Evolutionary conservation across 2,888 invertebrate species (phyloP).

Genomic region (Phyto melanocephala): DNA sequence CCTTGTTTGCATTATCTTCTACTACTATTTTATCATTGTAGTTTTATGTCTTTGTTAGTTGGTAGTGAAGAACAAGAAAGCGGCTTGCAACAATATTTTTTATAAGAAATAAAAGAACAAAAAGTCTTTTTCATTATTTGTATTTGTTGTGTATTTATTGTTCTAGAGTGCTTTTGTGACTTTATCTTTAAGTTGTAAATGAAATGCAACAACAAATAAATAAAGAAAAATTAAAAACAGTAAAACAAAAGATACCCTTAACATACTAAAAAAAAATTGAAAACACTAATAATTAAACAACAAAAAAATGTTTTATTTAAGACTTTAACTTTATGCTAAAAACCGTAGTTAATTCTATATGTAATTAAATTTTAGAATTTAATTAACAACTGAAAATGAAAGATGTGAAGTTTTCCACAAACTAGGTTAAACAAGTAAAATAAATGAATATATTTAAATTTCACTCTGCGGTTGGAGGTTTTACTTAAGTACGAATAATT

Average conservation of each 20-base stretch:
- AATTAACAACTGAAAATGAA: too few species aligned
- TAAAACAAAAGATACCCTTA: not conserved
- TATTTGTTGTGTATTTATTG: not conserved
- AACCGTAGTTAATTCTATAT: too few species aligned
- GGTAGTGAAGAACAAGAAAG: not conserved
- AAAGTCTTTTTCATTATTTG: not conserved
- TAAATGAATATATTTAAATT: too few species aligned
- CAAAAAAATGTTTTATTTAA: too few species aligned
- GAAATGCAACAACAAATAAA: not conserved
- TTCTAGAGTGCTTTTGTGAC: not conserved
- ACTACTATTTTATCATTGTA: slow-evolving; percentile 11
- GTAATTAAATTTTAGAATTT: too few species aligned
- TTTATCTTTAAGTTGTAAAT: not conserved
- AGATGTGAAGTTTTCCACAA: too few species aligned
- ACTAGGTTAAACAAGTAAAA: too few species aligned
- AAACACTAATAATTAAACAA: not conserved
- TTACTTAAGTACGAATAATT: too few species aligned
- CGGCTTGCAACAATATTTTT: slow-evolving; percentile 1
- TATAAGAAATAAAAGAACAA: not conserved
- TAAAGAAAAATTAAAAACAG: not conserved
- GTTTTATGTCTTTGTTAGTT: slow-evolving; percentile 1
- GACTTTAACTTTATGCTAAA: too few species aligned
- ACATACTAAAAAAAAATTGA: not conserved
- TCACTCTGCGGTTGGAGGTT: too few species aligned
- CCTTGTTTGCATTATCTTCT: not conserved